phyloP scores from a whole-genome alignment of 2,888 invertebrate genomes.

The Dolomedes plantarius region DNA sequence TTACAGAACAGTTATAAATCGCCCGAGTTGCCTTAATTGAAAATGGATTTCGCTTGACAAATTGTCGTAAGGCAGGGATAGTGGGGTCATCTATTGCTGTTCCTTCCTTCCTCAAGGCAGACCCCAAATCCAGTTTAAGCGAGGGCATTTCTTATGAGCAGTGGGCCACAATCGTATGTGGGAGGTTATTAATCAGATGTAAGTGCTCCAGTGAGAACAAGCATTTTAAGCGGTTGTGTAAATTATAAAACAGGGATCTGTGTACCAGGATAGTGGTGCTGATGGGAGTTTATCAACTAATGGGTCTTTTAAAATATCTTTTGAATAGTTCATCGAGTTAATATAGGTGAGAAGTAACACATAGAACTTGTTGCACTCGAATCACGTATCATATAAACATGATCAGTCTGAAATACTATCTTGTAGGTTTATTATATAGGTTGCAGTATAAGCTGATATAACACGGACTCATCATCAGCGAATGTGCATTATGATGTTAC shows the following conservation, averaged over 20 bases:
- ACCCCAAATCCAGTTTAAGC: conserved; percentile 50
- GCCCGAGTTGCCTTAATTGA: conserved; percentile 53
- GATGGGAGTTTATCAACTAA: conserved; percentile 18
- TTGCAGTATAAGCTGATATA: too few relatives aligned
- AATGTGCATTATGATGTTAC: too few relatives aligned
- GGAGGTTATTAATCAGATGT: conserved; percentile 57
- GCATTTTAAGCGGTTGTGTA: conserved; percentile 31
- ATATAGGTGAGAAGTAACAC: too few relatives aligned
- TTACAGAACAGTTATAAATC: conserved; percentile 36
- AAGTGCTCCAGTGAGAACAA: conserved; percentile 30
- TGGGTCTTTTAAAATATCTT: neutral
- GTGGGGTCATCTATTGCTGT: conserved; percentile 31
- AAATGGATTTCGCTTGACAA: conserved; percentile 43
- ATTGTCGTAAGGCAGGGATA: conserved; percentile 9
- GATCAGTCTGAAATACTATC: too few relatives aligned
- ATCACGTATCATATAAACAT: too few relatives aligned
- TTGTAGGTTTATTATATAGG: too few relatives aligned
- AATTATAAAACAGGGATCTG: conserved; percentile 19
- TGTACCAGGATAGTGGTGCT: conserved; percentile 2
- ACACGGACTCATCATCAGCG: too few relatives aligned
- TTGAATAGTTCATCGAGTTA: conserved; percentile 20
- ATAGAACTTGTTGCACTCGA: too few relatives aligned
- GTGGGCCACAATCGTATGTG: neutral
- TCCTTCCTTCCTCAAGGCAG: conserved; percentile 36
- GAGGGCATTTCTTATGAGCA: conserved; percentile 52